A percentile compares a stretch with the other conserved stretches of the same genome.
These are phyloP conservation scores for Cettia cetti DNA, from an alignment of 2,113 vertebrate species.

Conservation along the genomic window DNA sequence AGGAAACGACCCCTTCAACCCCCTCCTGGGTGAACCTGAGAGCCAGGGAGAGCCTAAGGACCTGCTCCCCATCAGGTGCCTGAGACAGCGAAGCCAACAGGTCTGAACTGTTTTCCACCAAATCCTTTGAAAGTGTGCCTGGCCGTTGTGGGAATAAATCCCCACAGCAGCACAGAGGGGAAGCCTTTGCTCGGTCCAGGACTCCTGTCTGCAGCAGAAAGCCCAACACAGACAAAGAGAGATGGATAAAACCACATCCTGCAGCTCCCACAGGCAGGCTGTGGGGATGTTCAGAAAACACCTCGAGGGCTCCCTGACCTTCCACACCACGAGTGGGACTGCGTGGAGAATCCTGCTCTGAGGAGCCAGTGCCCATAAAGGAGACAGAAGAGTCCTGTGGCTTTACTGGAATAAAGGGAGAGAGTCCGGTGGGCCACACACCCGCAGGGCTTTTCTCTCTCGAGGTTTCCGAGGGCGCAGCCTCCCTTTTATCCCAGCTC, in stretches of 20 bases:
- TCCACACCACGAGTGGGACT: accelerated
- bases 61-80: neutral
- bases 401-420: neutral
- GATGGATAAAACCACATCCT: neutral
- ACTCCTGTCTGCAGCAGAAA: neutral
- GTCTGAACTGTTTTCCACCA: neutral
- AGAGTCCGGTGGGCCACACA: accelerated
- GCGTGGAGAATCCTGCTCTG: accelerated
- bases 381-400: neutral
- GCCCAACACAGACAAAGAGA: neutral
- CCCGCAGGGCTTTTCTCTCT: accelerated
- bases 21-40: neutral
- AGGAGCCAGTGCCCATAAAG: neutral
- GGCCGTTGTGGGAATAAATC: neutral
- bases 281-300: neutral
- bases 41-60: neutral
- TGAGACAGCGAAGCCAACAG: neutral
- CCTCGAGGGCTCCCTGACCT: neutral
- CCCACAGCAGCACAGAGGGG: neutral
- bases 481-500: neutral
- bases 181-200: neutral
- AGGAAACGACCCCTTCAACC: neutral
- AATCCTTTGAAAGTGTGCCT: neutral
- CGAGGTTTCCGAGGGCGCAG: accelerated
- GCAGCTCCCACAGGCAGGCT: neutral